Conservation (phyloP, 2,797 vertebrate genomes). For the Nyctibius grandis region DNA sequence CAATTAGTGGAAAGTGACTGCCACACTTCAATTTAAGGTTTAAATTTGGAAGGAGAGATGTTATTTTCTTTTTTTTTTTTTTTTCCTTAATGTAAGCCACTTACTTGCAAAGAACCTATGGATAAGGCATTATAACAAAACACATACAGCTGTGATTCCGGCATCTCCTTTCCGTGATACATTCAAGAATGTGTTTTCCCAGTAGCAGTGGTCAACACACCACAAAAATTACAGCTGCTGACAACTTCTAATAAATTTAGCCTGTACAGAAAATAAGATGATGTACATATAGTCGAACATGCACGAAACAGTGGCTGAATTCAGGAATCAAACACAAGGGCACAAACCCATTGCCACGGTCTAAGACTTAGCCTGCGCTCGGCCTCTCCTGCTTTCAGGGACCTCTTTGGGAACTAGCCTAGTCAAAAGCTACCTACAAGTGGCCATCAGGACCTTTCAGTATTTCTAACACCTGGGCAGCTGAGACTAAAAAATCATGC, state of each 20-base stretch:
- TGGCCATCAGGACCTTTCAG: neutral
- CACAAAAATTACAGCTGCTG: neutral
- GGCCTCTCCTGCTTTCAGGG: neutral
- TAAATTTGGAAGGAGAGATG: conserved; percentile 6
- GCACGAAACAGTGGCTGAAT: neutral
- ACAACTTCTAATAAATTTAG: neutral
- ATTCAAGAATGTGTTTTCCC: neutral
- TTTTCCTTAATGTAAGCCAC: neutral
- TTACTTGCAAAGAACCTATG: neutral
- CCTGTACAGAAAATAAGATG: rapidly evolving
- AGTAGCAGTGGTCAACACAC: neutral
- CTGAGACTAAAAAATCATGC: neutral
- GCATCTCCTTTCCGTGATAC: neutral
- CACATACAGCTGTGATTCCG: neutral
- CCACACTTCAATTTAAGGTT: conserved; percentile 23
- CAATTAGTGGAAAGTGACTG: conserved; percentile 10
- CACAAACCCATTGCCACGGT: neutral
- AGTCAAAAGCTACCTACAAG: neutral
- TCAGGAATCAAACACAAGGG: neutral
- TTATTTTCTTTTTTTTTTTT: neutral
- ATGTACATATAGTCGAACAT: neutral
- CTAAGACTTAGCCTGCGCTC: neutral
- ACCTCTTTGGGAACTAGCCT: neutral
- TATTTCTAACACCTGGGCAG: neutral
- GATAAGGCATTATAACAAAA: neutral